Conservation (phyloP, 2,797 vertebrate species). For the Cryptoprocta ferox region DNA sequence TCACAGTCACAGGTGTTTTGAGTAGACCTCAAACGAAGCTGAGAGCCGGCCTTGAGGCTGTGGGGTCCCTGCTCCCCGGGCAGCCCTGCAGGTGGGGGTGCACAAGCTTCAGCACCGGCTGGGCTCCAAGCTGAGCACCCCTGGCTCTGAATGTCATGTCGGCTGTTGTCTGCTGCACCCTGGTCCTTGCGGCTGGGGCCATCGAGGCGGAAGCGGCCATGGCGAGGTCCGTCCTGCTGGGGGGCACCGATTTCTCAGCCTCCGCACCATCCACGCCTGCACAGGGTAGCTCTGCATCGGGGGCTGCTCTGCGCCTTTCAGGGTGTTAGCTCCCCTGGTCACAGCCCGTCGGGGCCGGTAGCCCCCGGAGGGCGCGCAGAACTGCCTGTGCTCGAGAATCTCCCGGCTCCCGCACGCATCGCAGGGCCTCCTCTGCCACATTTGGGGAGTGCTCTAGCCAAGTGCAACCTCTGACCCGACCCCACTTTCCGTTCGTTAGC, state of each 20-base stretch:
- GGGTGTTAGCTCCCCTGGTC: background rate
- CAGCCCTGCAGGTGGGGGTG: background rate
- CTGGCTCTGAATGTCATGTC: no score
- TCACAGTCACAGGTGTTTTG: background rate
- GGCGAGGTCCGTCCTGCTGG: background rate
- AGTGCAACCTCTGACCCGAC: accelerated
- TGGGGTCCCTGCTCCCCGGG: background rate
- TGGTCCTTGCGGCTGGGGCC: background rate
- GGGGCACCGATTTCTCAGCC: background rate
- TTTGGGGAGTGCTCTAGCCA: background rate
- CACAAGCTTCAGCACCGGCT: background rate
- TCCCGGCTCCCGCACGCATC: accelerated
- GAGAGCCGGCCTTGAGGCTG: background rate
- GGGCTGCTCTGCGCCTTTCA: background rate
- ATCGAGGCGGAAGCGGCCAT: accelerated
- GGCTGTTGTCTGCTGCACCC: background rate
- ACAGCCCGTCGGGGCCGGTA: background rate
- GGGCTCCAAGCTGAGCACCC: background rate
- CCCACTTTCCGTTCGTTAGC: background rate
- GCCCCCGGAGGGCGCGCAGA: background rate
- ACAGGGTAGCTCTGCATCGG: no score
- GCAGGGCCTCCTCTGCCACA: background rate
- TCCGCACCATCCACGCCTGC: background rate
- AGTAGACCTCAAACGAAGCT: background rate
- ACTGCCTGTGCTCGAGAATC: background rate